Evolutionary conservation across 2,888 invertebrate genomes (phyloP).

Genomic region (Masnerella sp.): DNA sequence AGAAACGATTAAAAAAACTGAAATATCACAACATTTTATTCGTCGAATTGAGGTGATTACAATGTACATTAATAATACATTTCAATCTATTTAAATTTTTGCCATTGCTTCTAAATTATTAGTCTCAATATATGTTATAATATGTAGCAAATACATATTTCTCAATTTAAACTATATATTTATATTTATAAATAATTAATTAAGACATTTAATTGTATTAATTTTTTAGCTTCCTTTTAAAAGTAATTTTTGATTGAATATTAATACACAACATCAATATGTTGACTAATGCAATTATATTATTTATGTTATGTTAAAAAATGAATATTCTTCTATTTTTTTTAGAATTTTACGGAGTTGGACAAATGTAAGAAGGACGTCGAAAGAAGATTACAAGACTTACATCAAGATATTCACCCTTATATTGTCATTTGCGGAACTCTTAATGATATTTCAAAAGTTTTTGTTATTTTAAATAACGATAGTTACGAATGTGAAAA

Average conservation of each 20-base stretch:
- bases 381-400: conserved; percentile 4
- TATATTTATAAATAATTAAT: no score
- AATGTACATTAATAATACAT: no score
- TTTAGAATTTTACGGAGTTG: conserved; percentile 25
- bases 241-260: no score
- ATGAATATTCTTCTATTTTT: neutral
- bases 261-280: no score
- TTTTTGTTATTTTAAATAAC: conserved; percentile 29
- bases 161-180: no score
- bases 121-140: no score
- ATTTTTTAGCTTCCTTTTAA: no score
- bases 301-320: neutral
- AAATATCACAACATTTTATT: conserved; percentile 25
- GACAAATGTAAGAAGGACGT: conserved; percentile 10
- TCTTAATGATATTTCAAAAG: conserved; percentile 27
- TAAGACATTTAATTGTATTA: no score
- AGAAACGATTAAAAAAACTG: conserved; percentile 23
- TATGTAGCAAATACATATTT: no score
- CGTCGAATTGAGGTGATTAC: conserved; percentile 13
- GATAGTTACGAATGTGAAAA: conserved; percentile 28
- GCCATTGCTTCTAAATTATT: no score
- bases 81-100: no score
- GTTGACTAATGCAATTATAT: no score
- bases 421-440: conserved; percentile 37
- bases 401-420: conserved; percentile 20